These are phyloP conservation scores for Drosophila prostipennis DNA, from an alignment of 2,888 invertebrate genomes.

Conservation along the genomic window DNA sequence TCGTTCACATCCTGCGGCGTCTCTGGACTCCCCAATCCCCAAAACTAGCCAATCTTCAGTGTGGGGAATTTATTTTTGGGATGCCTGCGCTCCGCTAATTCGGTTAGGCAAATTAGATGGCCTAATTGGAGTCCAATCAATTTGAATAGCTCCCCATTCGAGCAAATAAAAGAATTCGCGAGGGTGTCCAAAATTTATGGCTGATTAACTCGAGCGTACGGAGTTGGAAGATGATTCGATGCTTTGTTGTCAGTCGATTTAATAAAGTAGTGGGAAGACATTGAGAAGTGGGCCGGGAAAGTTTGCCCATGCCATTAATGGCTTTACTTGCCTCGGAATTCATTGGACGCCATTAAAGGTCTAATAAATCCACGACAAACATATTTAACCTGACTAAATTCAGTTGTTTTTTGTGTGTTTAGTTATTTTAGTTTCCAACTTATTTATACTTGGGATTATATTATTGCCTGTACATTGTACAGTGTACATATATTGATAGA, in stretches of 20 bases:
- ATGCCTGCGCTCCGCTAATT: slow-evolving; percentile 51
- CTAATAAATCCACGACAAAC: background rate
- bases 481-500: background rate
- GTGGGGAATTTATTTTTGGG: slow-evolving; percentile 56
- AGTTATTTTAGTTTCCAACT: background rate
- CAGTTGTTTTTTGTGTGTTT: background rate
- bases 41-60: slow-evolving; percentile 11
- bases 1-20: slow-evolving; percentile 54
- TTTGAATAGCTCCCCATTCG: slow-evolving; percentile 61
- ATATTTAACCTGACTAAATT: background rate
- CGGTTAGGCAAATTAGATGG: slow-evolving; percentile 71
- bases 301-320: background rate
- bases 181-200: slow-evolving; percentile 39
- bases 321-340: background rate
- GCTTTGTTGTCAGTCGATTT: slow-evolving; percentile 7
- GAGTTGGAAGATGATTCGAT: slow-evolving; percentile 4
- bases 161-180: slow-evolving; percentile 20
- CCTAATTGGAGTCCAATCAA: slow-evolving; percentile 77
- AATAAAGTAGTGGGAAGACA: slow-evolving; percentile 4
- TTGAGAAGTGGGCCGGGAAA: background rate
- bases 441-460: background rate
- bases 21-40: slow-evolving; percentile 11
- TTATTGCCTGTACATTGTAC: no score
- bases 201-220: slow-evolving; percentile 25
- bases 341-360: background rate